Percentiles rank a stretch among this genome's conserved stretches.
Conservation (phyloP, 2,113 vertebrate genomes). For the Gavia stellata region DNA sequence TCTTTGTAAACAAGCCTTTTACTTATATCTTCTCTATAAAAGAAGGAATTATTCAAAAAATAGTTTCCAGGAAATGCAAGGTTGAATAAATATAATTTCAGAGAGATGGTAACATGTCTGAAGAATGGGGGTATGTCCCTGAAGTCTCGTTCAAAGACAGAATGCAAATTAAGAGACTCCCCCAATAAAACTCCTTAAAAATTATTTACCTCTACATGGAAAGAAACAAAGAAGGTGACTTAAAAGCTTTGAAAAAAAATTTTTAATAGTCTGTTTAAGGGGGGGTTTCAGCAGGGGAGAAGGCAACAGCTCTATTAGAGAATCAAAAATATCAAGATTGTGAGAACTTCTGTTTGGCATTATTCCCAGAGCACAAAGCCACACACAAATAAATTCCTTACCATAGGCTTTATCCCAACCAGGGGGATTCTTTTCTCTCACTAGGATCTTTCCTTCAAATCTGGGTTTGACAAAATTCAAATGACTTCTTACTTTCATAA, state of each 20-base stretch:
- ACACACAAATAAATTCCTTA: constrained; percentile 67
- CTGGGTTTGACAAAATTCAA: constrained; percentile 36
- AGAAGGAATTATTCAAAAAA: not conserved
- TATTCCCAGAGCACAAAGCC: constrained; percentile 64
- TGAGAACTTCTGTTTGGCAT: constrained; percentile 72
- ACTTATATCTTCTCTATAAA: not conserved
- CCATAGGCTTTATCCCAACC: constrained; percentile 36
- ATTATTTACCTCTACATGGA: not conserved
- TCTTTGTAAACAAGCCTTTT: not conserved
- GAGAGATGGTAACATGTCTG: not conserved
- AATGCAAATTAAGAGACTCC: not conserved
- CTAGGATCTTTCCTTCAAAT: constrained; percentile 39
- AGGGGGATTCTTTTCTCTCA: constrained; percentile 17
- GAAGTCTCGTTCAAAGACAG: not conserved
- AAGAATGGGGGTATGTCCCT: not conserved
- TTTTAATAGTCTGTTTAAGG: constrained; percentile 1
- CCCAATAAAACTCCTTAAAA: not conserved
- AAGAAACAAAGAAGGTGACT: constrained; percentile 13
- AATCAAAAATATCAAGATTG: constrained; percentile 61
- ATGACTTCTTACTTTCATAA: not conserved
- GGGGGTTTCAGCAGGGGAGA: constrained; percentile 10
- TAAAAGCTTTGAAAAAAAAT: not conserved
- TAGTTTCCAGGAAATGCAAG: not conserved
- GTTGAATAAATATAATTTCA: not conserved
- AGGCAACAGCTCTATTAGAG: constrained; percentile 5